phyloP scores from a whole-genome alignment of 1,140 invertebrate genomes.

The Eciton burchellii region DNA sequence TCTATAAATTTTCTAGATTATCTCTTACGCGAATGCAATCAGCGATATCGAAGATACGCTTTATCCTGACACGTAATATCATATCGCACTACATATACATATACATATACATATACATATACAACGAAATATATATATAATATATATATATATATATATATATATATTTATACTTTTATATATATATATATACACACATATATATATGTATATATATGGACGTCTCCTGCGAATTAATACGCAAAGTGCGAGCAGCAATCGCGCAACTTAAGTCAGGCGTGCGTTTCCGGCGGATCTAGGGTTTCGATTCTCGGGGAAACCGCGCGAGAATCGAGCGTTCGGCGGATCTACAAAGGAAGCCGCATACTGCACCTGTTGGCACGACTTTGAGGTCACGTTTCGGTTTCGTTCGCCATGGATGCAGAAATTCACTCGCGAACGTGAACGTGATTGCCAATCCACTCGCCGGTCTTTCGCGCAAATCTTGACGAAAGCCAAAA shows the following conservation, averaged over 20 bases:
- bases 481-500: slow-evolving; percentile 25
- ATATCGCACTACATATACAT: too few species aligned
- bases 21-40: too few species aligned
- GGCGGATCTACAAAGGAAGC: slow-evolving; percentile 62
- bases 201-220: too few species aligned
- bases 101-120: too few species aligned
- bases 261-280: slow-evolving; percentile 45
- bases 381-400: slow-evolving; percentile 70
- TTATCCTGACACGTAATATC: slow-evolving; percentile 11
- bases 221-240: slow-evolving; percentile 56
- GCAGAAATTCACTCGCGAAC: slow-evolving; percentile 40
- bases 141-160: too few species aligned
- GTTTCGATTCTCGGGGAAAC: slow-evolving; percentile 66
- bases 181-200: too few species aligned
- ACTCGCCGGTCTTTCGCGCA: slow-evolving; percentile 27
- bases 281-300: slow-evolving; percentile 47
- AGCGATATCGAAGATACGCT: too few species aligned
- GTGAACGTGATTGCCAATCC: slow-evolving; percentile 53
- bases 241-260: slow-evolving; percentile 25
- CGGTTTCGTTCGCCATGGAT: slow-evolving; percentile 27
- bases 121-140: too few species aligned
- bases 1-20: neutral
- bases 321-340: slow-evolving; percentile 59
- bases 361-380: slow-evolving; percentile 60
- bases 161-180: too few species aligned